Evolutionary conservation across 2,797 vertebrate species (phyloP).

Genomic region (Centroberyx gerrardi): DNA sequence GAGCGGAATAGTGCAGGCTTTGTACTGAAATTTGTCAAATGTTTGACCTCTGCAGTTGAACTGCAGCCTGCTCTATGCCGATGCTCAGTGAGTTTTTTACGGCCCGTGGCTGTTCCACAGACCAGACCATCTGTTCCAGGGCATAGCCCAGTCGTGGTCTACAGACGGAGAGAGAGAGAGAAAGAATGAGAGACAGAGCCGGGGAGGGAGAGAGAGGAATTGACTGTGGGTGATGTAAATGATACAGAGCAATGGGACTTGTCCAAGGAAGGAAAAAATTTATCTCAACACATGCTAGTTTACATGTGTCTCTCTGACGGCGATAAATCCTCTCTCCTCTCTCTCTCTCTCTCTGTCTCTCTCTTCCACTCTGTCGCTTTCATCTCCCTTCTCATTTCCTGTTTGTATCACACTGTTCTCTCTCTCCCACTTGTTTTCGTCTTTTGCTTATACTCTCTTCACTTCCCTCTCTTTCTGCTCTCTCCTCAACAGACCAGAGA

Average conservation of each 20-base stretch:
- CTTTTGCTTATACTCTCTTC: background rate
- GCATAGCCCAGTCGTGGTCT: slow-evolving; percentile 70
- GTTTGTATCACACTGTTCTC: slow-evolving; percentile 40
- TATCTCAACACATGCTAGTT: slow-evolving; percentile 54
- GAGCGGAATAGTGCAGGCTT: slow-evolving; percentile 83
- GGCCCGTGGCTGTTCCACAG: slow-evolving; percentile 70
- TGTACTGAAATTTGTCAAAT: slow-evolving; percentile 83
- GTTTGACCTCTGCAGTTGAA: slow-evolving; percentile 81
- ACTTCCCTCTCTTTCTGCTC: slow-evolving; percentile 10
- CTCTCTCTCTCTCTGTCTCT: slow-evolving; percentile 1
- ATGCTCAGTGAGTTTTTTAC: slow-evolving; percentile 72
- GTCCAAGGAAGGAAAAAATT: slow-evolving; percentile 35
- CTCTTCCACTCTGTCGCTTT: slow-evolving; percentile 22
- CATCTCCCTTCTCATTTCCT: slow-evolving; percentile 53
- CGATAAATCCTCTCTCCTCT: slow-evolving; percentile 41
- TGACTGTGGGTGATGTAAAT: slow-evolving; percentile 72
- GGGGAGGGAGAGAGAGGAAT: slow-evolving; percentile 62
- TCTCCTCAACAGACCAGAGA: slow-evolving; percentile 91
- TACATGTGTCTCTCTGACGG: slow-evolving; percentile 51
- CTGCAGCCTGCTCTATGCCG: slow-evolving; percentile 70
- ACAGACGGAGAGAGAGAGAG: slow-evolving; percentile 48
- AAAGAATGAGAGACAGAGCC: slow-evolving; percentile 67
- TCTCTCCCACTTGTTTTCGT: slow-evolving; percentile 2
- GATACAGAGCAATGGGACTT: slow-evolving; percentile 64
- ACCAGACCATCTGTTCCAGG: slow-evolving; percentile 77